Evolutionary conservation across 2,797 vertebrate species (phyloP).

Genomic region (Coccyzus lansbergi): DNA sequence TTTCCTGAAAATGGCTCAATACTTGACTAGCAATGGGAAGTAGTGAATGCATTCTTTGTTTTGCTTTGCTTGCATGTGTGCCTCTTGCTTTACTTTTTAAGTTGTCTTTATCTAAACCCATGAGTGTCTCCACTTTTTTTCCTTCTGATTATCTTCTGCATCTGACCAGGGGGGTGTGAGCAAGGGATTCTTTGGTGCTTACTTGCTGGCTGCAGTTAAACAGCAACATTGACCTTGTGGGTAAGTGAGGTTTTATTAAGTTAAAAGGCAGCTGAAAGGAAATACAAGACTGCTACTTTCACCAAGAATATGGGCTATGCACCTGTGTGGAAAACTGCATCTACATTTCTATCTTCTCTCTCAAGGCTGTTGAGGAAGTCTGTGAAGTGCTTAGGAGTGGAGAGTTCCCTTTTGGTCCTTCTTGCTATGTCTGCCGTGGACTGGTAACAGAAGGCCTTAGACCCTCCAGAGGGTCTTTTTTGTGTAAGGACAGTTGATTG

Average conservation of each 20-base stretch:
- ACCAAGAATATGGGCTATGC: neutral
- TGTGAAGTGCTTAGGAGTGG: neutral
- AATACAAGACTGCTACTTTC: neutral
- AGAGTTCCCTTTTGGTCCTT: neutral
- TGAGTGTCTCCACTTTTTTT: neutral
- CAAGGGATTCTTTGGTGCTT: neutral
- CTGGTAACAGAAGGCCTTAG: neutral
- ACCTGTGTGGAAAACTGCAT: neutral
- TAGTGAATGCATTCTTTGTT: neutral
- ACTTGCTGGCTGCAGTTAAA: neutral
- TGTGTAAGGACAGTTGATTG: neutral
- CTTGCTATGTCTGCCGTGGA: neutral
- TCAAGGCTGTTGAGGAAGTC: neutral
- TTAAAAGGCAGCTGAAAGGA: neutral
- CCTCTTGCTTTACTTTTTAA: neutral
- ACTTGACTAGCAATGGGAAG: neutral
- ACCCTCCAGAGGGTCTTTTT: neutral
- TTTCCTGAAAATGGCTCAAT: neutral
- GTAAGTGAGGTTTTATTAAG: neutral
- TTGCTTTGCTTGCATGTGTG: rapidly evolving
- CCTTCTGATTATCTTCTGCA: neutral
- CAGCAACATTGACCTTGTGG: neutral
- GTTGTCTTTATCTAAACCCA: neutral
- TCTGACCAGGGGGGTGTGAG: neutral
- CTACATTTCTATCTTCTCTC: neutral